phyloP scores from a whole-genome alignment of 2,888 invertebrate species.

The Netelia melanura region DNA sequence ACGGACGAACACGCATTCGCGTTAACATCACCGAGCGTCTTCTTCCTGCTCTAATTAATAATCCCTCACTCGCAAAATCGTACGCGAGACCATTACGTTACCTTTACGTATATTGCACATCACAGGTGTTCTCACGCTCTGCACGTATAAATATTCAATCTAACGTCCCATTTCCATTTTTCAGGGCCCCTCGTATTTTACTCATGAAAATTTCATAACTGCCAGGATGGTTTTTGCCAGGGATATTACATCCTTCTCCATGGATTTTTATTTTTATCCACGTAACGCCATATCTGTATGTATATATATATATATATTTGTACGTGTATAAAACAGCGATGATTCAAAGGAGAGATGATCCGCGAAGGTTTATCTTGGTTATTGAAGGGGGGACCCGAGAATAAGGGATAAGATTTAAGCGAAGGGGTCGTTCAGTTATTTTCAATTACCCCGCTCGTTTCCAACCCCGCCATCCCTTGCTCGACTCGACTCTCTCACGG shows the following conservation, averaged over 20 bases:
- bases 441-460: conserved; percentile 82
- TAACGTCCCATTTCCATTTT: conserved; percentile 22
- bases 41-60: conserved; percentile 42
- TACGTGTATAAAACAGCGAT: conserved; percentile 29
- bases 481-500: conserved; percentile 16
- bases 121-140: background rate
- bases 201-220: conserved; percentile 57
- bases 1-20: background rate
- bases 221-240: conserved; percentile 18
- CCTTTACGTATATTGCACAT: background rate
- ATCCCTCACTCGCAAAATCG: background rate
- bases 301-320: background rate
- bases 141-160: conserved; percentile 30
- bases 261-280: conserved; percentile 24
- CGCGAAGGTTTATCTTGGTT: conserved; percentile 81
- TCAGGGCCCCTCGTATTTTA: conserved; percentile 50
- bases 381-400: conserved; percentile 70
- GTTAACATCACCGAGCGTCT: background rate
- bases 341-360: conserved; percentile 79
- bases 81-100: background rate
- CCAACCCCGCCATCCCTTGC: conserved; percentile 74
- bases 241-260: conserved; percentile 48
- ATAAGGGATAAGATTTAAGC: conserved; percentile 78
- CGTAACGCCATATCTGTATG: background rate
- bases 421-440: conserved; percentile 82